Percentiles rank a stretch among this genome's conserved stretches.
Evolutionary conservation across 2,888 invertebrate genomes (phyloP).

Genomic region (Axea sp.): DNA sequence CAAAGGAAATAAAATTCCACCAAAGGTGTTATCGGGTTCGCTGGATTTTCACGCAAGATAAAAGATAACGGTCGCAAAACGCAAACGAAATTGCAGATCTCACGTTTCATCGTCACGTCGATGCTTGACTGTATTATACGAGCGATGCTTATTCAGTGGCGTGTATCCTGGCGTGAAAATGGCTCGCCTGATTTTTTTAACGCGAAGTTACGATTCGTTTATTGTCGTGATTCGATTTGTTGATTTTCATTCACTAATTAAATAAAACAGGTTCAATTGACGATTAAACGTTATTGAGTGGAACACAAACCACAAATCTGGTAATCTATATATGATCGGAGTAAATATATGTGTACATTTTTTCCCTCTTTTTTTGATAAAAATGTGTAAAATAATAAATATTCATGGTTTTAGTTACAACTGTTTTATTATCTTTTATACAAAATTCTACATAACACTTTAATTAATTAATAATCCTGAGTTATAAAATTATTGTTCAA

Average conservation of each 20-base stretch:
- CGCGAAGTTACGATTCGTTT: conserved; percentile 22
- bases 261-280: neutral
- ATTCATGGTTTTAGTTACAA: too few relatives aligned
- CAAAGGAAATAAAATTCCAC: too few relatives aligned
- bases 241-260: conserved; percentile 36
- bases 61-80: conserved; percentile 46
- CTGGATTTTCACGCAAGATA: conserved; percentile 47
- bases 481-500: too few relatives aligned
- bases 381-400: too few relatives aligned
- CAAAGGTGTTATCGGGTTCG: too few relatives aligned
- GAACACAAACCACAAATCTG: conserved; percentile 6
- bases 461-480: too few relatives aligned
- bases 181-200: conserved; percentile 23
- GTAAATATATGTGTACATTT: too few relatives aligned
- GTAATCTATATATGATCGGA: too few relatives aligned
- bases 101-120: conserved; percentile 39
- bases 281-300: neutral
- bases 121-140: conserved; percentile 25
- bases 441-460: too few relatives aligned
- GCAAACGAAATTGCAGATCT: conserved; percentile 35
- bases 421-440: too few relatives aligned
- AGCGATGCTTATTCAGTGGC: conserved; percentile 17
- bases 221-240: conserved; percentile 16
- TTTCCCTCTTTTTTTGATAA: neutral
- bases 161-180: conserved; percentile 45